Conservation (phyloP, 2,888 invertebrate genomes). For the Phortica okadai region DNA sequence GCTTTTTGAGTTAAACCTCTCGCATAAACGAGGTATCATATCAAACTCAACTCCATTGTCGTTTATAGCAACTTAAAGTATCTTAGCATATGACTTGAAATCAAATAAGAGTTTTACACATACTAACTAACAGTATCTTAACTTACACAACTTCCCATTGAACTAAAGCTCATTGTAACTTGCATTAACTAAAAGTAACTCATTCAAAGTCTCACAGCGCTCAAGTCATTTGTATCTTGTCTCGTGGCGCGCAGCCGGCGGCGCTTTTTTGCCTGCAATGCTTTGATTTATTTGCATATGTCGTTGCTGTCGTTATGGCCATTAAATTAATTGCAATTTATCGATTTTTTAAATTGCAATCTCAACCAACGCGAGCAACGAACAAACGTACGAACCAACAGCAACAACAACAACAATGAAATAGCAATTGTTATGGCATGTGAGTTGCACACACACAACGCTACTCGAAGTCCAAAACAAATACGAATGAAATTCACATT, state of each 20-base stretch:
- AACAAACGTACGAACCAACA: too few species aligned
- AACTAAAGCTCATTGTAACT: too few species aligned
- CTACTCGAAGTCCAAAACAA: slow-evolving; percentile 1
- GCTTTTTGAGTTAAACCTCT: too few species aligned
- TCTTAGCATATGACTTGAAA: too few species aligned
- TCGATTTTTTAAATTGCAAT: slow-evolving; percentile 75
- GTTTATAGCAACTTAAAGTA: too few species aligned
- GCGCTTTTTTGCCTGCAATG: slow-evolving; percentile 14
- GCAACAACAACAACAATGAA: slow-evolving; percentile 1
- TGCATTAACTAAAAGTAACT: neutral
- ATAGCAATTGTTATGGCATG: neutral
- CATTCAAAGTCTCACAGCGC: neutral
- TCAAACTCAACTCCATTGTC: too few species aligned
- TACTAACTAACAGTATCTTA: too few species aligned
- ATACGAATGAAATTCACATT: slow-evolving; percentile 26
- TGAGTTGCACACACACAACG: neutral
- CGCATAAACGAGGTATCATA: too few species aligned
- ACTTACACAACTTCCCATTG: too few species aligned
- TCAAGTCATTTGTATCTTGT: slow-evolving; percentile 26
- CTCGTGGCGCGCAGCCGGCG: neutral
- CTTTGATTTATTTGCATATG: slow-evolving; percentile 43
- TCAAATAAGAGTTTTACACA: too few species aligned
- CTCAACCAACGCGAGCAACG: slow-evolving; percentile 48
- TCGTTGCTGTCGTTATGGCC: slow-evolving; percentile 71
- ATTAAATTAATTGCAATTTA: slow-evolving; percentile 77